Evolutionary conservation across 1,140 invertebrate genomes (phyloP), one percentile per base, ranked within the genome.

Genomic region (Drosophila pallidifrons): DNA sequence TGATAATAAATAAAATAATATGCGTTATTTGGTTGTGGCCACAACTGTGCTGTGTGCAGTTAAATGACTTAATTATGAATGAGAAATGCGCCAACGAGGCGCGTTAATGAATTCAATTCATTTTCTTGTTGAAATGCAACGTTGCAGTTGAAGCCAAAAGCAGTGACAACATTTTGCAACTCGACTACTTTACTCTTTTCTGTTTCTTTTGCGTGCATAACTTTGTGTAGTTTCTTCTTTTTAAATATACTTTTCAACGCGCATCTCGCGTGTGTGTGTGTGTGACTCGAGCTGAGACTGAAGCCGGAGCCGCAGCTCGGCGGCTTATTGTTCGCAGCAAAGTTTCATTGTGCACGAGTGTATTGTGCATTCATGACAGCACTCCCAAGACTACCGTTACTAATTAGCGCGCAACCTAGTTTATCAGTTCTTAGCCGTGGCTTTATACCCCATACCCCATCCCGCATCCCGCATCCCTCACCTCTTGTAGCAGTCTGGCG

Each of bases 321-420:
- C 28, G 72, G 51, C 52, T 77, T 85, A 80, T 78, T 80, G 75
- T 77, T 70, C 10, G 49, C 47, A 0, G 20, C 49, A 76, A 75
- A 80, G 61, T 78, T 82, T 78, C 72, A 75, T 85, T 74, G 68
- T 68, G 60, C 28, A 41, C 15, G 46, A 52, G 61, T 70, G 51
- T 72, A 52, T 67, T 78, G 78, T 75, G 76, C 67, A 81, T 79
- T 86, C 82, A 35, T 28, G 63, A 72, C 51, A 76, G 68, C 71
- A 61, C 68, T 87, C 83, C 83, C 83, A 69, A 69, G 83, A 87
- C 80, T 75, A 77, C 66, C 80, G 77, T 88, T 58, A 87, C 83
- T 87, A 87, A 87, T 87, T 87, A 87, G 83, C 70, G 83, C 49
- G 85, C 80, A 88, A 87, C 83, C 83, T 82, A 87, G 83, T 87